Conservation (phyloP, 2,888 invertebrate genomes). For the Drosophila kanekoi region DNA sequence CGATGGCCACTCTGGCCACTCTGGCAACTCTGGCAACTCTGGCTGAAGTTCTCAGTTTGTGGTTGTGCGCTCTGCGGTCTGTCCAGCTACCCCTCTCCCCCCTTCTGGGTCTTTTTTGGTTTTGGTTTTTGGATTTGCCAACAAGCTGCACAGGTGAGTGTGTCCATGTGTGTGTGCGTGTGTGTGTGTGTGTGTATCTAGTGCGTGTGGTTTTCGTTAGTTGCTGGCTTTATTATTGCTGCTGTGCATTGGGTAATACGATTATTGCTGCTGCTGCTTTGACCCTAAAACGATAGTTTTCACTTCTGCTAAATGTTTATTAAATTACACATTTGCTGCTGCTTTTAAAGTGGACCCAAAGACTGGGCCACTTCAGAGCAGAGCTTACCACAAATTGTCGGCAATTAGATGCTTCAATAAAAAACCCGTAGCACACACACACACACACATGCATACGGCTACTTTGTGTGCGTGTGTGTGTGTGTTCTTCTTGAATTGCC, state of each 20-base stretch:
- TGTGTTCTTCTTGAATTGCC: slow-evolving; percentile 70
- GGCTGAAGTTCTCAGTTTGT: slow-evolving; percentile 39
- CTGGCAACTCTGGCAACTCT: slow-evolving; percentile 16
- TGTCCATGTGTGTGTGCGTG: too few relatives aligned
- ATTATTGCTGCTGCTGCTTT: slow-evolving; percentile 55
- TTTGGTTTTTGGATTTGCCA: slow-evolving; percentile 29
- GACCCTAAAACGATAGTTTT: slow-evolving; percentile 22
- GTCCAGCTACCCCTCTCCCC: too few relatives aligned
- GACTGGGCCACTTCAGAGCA: slow-evolving; percentile 17
- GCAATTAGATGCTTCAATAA: slow-evolving; percentile 71
- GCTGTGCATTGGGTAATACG: slow-evolving; percentile 58
- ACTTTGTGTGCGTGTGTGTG: slow-evolving; percentile 26
- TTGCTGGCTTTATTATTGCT: slow-evolving; percentile 58
- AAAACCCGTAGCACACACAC: slow-evolving; percentile 35
- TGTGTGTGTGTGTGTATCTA: slow-evolving; percentile 3
- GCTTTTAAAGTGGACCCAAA: slow-evolving; percentile 55
- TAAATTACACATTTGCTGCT: slow-evolving; percentile 55
- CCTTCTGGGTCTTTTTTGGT: slow-evolving; percentile 18
- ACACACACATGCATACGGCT: slow-evolving; percentile 29
- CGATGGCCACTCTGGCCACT: neutral
- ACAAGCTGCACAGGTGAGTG: slow-evolving; percentile 10
- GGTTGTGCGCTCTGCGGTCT: slow-evolving; percentile 21
- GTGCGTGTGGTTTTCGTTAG: slow-evolving; percentile 14
- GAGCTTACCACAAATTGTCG: slow-evolving; percentile 58
- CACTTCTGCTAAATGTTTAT: slow-evolving; percentile 51